These are phyloP conservation scores for Colaptes auratus DNA, from an alignment of 2,113 vertebrate species.

Conservation along the genomic window DNA sequence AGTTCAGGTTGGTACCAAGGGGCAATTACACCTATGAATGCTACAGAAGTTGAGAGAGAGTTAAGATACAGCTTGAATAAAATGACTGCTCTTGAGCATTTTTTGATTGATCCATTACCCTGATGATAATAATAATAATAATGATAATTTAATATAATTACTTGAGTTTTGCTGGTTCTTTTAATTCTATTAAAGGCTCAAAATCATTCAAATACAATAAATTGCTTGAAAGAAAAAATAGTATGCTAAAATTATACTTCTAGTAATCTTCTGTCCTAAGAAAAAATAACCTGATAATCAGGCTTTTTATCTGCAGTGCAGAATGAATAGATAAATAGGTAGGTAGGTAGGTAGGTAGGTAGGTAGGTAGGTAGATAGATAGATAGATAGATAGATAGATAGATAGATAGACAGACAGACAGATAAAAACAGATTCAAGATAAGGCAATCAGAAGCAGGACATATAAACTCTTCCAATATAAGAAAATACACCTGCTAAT, in stretches of 20 bases:
- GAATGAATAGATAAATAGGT: neutral
- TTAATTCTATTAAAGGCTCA: neutral
- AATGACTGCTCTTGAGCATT: neutral
- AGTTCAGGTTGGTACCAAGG: neutral
- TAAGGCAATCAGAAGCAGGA: neutral
- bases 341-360: no score
- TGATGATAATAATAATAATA: neutral
- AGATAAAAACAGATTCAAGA: neutral
- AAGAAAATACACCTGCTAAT: neutral
- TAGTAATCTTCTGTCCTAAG: neutral
- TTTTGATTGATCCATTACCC: neutral
- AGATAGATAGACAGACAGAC: neutral
- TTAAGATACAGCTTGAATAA: neutral
- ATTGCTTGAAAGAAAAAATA: neutral
- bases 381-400: neutral
- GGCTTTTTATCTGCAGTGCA: neutral
- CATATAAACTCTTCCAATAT: neutral
- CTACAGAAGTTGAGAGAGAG: neutral
- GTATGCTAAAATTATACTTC: neutral
- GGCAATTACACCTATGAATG: neutral
- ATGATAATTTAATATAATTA: neutral
- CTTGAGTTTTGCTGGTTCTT: neutral
- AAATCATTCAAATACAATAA: neutral
- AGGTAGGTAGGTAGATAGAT: no score
- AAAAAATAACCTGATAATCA: neutral